phyloP scores from a whole-genome alignment of 2,888 invertebrate genomes.

The Drosophila nr. perissopoda region DNA sequence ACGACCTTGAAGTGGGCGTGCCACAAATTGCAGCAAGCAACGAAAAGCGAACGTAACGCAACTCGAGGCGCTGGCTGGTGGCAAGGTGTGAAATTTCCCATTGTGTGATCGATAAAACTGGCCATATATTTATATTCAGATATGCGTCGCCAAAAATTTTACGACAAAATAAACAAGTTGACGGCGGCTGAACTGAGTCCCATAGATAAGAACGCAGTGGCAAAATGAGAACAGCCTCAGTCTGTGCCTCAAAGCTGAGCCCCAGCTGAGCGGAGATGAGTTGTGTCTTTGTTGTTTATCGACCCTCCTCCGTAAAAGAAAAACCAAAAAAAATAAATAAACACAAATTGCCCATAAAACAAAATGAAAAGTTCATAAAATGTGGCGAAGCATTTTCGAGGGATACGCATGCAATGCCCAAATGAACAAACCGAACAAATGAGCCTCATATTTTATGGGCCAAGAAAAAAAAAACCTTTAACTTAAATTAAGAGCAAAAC shows the following conservation, averaged over 20 bases:
- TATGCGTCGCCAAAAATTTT: conserved; percentile 62
- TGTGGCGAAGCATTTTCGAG: conserved; percentile 13
- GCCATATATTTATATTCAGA: conserved; percentile 40
- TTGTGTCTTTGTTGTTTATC: conserved; percentile 50
- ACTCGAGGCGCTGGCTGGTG: conserved; percentile 20
- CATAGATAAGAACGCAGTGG: conserved; percentile 65
- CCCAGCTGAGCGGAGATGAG: conserved; percentile 4
- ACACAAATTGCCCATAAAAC: conserved; percentile 72
- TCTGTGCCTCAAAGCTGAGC: conserved; percentile 19
- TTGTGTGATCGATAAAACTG: conserved; percentile 77
- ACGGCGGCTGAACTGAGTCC: conserved; percentile 36
- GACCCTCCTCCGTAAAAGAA: conserved; percentile 29
- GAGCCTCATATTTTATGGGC: neutral
- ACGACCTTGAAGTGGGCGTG: conserved; percentile 55
- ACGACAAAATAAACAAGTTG: conserved; percentile 77
- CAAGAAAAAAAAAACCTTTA: neutral
- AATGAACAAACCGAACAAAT: neutral
- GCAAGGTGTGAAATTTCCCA: conserved; percentile 75
- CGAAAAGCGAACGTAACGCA: conserved; percentile 23
- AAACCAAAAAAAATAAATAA: conserved; percentile 50
- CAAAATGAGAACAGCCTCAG: conserved; percentile 4
- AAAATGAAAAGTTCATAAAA: conserved; percentile 56
- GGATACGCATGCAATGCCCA: conserved; percentile 25
- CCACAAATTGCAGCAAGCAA: conserved; percentile 25
- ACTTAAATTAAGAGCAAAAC: neutral